Conservation (phyloP, 2,113 vertebrate genomes). For the Trichomycterus rosablanca region DNA sequence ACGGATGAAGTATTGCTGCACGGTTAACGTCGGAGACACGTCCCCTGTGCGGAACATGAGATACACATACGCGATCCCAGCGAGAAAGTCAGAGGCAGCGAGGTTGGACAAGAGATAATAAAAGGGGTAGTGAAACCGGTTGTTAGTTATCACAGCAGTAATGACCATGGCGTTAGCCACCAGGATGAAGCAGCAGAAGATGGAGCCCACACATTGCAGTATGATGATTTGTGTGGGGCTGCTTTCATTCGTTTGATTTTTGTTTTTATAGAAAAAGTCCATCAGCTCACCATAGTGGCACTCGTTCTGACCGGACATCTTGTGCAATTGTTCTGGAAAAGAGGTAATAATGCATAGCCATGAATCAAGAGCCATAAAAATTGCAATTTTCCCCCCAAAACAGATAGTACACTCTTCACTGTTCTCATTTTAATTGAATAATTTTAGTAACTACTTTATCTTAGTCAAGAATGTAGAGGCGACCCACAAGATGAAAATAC, state of each 20-base stretch:
- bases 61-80: slow-evolving; percentile 91
- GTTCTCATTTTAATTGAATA: too few species aligned
- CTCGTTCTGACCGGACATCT: slow-evolving; percentile 75
- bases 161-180: slow-evolving; percentile 91
- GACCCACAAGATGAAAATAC: too few species aligned
- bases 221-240: slow-evolving; percentile 73
- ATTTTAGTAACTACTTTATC: too few species aligned
- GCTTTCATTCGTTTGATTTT: slow-evolving; percentile 63
- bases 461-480: too few species aligned
- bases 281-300: slow-evolving; percentile 84
- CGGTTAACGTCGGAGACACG: slow-evolving; percentile 74
- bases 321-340: slow-evolving; percentile 52
- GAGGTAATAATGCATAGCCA: too few species aligned
- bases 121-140: slow-evolving; percentile 91
- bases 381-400: too few species aligned
- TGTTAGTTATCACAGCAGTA: slow-evolving; percentile 88
- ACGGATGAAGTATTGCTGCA: slow-evolving; percentile 86
- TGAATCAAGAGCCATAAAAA: slow-evolving; percentile 23
- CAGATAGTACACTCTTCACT: too few species aligned
- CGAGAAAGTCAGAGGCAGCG: slow-evolving; percentile 92
- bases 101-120: slow-evolving; percentile 94
- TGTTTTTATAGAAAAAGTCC: slow-evolving; percentile 90
- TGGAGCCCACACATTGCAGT: slow-evolving; percentile 79
- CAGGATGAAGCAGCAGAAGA: slow-evolving; percentile 93
- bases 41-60: slow-evolving; percentile 93